phyloP scores from a whole-genome alignment of 1,140 invertebrate genomes.

The Drosophila subpulchrella region DNA sequence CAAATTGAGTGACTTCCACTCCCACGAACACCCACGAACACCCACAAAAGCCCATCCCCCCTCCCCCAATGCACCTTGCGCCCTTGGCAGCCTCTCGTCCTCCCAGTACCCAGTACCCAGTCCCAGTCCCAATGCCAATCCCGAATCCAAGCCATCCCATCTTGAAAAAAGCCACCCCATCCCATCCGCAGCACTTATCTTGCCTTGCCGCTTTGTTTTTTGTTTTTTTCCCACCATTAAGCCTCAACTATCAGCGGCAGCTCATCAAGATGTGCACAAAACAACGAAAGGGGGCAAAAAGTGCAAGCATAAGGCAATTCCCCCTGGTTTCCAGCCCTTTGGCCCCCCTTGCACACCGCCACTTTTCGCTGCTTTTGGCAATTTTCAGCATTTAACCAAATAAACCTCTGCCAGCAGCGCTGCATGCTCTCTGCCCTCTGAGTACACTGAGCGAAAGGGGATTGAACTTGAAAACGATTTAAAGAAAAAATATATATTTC shows the following conservation, averaged over 20 bases:
- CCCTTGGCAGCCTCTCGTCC: conserved; percentile 16
- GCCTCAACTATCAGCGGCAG: conserved; percentile 69
- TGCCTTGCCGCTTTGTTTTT: conserved; percentile 29
- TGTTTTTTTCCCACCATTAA: conserved; percentile 76
- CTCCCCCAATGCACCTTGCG: conserved; percentile 9
- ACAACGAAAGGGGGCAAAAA: conserved; percentile 45
- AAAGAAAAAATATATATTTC: too few relatives aligned
- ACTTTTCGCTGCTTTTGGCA: conserved; percentile 62
- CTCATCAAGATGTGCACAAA: conserved; percentile 63
- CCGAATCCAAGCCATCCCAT: background rate
- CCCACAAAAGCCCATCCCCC: background rate
- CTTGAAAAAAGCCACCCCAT: conserved; percentile 3
- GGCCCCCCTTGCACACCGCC: background rate
- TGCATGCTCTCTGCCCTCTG: conserved; percentile 5
- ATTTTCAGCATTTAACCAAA: conserved; percentile 81
- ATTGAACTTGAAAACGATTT: background rate
- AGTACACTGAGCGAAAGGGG: background rate
- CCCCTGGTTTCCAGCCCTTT: conserved; percentile 6
- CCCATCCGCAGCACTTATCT: conserved; percentile 29
- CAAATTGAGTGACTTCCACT: conserved; percentile 59
- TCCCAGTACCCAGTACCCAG: background rate
- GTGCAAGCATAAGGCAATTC: conserved; percentile 62
- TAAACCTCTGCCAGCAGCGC: conserved; percentile 53
- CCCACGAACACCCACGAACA: conserved; percentile 23
- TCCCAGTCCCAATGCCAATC: background rate